Base-by-base conservation (phyloP, 2,113 vertebrate species). In the Psittacara wagleri region DNA sequence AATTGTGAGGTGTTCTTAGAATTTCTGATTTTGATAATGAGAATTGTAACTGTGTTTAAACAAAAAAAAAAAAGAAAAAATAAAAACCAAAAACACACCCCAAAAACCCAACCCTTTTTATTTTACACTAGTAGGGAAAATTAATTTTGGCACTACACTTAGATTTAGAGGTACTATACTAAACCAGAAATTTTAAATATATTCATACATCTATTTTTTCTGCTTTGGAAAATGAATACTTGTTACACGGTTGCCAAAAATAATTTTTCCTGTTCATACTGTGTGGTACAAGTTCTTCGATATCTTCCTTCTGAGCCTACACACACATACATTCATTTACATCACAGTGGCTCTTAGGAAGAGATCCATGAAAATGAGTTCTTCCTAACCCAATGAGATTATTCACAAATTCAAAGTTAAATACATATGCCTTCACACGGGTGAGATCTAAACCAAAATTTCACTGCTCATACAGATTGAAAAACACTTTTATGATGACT, bases 381-480 rank as follows among this genome's bases (percentile, higher is more conserved):
- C 25, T 8, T 64, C 57, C 64, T 41, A 85, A 67, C 61, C 31
- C 54, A 54, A 51, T 41, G 24, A 69, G 41, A 59, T 31, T 84
- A 33, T 37, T 85, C 25, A 44, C 13, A 54, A 55, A 19, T 62
- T 91, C 75, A 54, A 59, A 91, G 48, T 44, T 74, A 76, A 52
- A 44, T 27, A n/a, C 0, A 0, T 9, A 41, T 54, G 17, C 13
- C 29, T 80, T 91, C 46, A 25, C 4, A 61, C 4, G 31, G 6
- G 13, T 87, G 69, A 93, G 43, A 70, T 82, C 22, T 74, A 88
- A 92, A 81, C 20, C 27, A 86, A 48, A 59, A 67, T 87, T 86
- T 69, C n/a, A 52, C 25, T 86, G 49, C 22, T 79, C 27, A 64
- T 8, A 55, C 12, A 77, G 29, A 64, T 11, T 63, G 41, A 89